These are phyloP conservation scores for Parnassius smintheus DNA, from an alignment of 2,888 invertebrate species.

Conservation along the genomic window DNA sequence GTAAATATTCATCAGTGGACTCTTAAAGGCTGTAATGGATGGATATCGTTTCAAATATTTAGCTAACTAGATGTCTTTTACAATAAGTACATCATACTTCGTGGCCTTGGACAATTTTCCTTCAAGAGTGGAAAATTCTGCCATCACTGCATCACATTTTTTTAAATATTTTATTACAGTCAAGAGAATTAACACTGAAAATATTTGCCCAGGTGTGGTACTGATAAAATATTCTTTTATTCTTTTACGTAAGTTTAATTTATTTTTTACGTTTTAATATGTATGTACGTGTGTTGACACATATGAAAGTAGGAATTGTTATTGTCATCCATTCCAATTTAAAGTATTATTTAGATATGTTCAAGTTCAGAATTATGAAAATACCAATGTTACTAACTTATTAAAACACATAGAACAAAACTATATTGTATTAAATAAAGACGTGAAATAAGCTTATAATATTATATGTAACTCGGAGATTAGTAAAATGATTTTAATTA, in stretches of 20 bases:
- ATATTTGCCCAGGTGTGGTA: conserved; percentile 39
- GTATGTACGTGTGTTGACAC: conserved; percentile 7
- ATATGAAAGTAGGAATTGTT: conserved; percentile 14
- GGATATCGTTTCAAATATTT: too few relatives aligned
- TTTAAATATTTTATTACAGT: conserved; percentile 23
- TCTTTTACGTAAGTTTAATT: conserved; percentile 14
- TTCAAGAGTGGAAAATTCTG: conserved; percentile 16
- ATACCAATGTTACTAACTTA: too few relatives aligned
- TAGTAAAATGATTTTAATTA: too few relatives aligned
- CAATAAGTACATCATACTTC: not conserved
- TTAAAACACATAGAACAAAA: too few relatives aligned
- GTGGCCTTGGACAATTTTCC: conserved; percentile 8
- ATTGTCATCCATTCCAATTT: conserved; percentile 5
- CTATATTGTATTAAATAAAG: too few relatives aligned
- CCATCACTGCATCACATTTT: conserved; percentile 6
- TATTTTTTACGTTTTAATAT: conserved; percentile 13
- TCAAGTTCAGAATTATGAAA: too few relatives aligned
- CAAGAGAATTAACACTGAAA: conserved; percentile 29
- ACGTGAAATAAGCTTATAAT: too few relatives aligned
- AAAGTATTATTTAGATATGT: too few relatives aligned
- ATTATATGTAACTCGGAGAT: too few relatives aligned
- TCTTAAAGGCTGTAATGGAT: too few relatives aligned
- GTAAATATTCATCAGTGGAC: too few relatives aligned
- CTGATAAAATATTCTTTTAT: conserved; percentile 9
- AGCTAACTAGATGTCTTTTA: conserved; percentile 7